Evolutionary conservation across 1,140 invertebrate genomes (phyloP), one percentile per base, ranked within the genome.

Genomic region (Zophobas atratus): DNA sequence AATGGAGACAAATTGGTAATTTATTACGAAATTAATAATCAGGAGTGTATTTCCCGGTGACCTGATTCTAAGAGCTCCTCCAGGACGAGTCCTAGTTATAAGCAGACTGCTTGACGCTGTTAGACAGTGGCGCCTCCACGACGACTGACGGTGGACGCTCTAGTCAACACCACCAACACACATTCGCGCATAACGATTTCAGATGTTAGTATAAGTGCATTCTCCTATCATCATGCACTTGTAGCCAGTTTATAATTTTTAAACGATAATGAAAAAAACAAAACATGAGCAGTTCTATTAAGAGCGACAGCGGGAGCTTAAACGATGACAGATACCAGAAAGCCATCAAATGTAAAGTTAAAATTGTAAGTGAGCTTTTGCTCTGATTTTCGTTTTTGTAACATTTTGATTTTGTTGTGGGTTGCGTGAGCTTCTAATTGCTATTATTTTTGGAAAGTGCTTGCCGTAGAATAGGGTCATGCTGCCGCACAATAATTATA

Each of bases 321-420:
- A 56, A 79, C 74, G 78, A 77, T 72, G 76, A 81, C 57, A 72
- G 80, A 72, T 78, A 75, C 67, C 80, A 82, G 76, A 80, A 82
- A 79, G 77, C 78, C 32, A 75, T 82, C 73, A 83, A 81, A 63
- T 83, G 82, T 73, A 79, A 79, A 57, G 82, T 83, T 81, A 83
- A 79, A 82, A 81, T 82, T 79, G 82, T 83, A 83, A 83, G 82
- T 83, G 60, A 32, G 60, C 0, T 67, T 32, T 46, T 46, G 60
- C 35, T 67, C 2, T 53, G 49, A 38, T 63, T 36, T 41, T 63
- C 41, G 6, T 63, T 43, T 32, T 43, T 41, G 20, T 20, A 20
- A 41, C 35, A 38, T 36, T 63, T 57, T 6, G 3, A 3, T 46
- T 46, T 8, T 8, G 43, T 46, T 51, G 6, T 51, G 49, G 20